Conservation (phyloP, 2,113 vertebrate species). For the Orcinus orca region DNA sequence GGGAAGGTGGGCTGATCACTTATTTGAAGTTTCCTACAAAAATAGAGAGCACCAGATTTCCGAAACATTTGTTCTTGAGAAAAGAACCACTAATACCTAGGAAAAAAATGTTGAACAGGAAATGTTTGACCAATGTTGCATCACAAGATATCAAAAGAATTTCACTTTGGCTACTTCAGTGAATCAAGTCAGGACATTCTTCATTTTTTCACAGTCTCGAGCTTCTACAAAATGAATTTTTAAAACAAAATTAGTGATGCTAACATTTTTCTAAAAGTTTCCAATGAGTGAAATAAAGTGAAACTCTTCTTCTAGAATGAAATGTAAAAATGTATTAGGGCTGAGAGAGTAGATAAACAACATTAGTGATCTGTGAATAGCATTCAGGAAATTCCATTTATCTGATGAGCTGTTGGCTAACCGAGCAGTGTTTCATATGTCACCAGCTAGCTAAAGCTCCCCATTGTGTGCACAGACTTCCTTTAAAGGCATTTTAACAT, state of each 20-base stretch:
- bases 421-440: conserved; percentile 79
- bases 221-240: neutral
- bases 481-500: conserved; percentile 67
- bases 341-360: conserved; percentile 81
- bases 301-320: conserved; percentile 56
- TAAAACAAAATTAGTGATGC: neutral
- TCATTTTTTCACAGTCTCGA: conserved; percentile 31
- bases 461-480: conserved; percentile 64
- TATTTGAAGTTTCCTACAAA: conserved; percentile 66
- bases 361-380: conserved; percentile 68
- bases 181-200: conserved; percentile 65
- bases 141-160: conserved; percentile 84
- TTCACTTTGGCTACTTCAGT: conserved; percentile 78
- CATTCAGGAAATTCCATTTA: conserved; percentile 86
- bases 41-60: conserved; percentile 60
- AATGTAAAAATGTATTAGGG: conserved; percentile 50
- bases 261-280: conserved; percentile 39
- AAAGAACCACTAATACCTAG: conserved; percentile 75
- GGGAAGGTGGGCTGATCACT: conserved; percentile 32
- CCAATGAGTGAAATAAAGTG: conserved; percentile 47
- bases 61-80: conserved; percentile 74
- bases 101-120: conserved; percentile 78
- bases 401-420: conserved; percentile 86
- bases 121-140: conserved; percentile 83
- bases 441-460: conserved; percentile 74